Evolutionary conservation across 2,113 vertebrate species (phyloP).

Genomic region (Hemicordylus capensis): DNA sequence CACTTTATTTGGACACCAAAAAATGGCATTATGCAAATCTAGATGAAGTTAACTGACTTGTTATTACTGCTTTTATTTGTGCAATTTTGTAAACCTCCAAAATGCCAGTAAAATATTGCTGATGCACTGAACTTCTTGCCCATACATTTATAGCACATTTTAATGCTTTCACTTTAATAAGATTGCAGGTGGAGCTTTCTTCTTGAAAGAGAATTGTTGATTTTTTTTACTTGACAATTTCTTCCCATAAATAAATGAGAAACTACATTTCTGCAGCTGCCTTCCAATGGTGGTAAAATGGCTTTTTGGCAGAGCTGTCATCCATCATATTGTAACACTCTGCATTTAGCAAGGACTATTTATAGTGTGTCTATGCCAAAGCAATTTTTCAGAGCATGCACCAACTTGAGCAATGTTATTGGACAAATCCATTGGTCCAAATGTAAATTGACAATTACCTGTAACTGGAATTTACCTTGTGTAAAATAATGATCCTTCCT

Average conservation of each 20-base stretch:
- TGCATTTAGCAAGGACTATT: slow-evolving; percentile 58
- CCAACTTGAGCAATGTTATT: slow-evolving; percentile 57
- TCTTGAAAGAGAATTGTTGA: not conserved
- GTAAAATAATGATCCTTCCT: slow-evolving; percentile 37
- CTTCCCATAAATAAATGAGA: slow-evolving; percentile 36
- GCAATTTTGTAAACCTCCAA: slow-evolving; percentile 47
- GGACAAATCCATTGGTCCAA: slow-evolving; percentile 27
- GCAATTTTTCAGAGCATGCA: slow-evolving; percentile 28
- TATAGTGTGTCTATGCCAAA: slow-evolving; percentile 51
- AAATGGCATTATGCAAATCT: slow-evolving; percentile 36
- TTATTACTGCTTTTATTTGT: slow-evolving; percentile 20
- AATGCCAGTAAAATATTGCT: slow-evolving; percentile 35
- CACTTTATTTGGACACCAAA: slow-evolving; percentile 34
- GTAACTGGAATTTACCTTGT: slow-evolving; percentile 38
- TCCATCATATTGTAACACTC: slow-evolving; percentile 51
- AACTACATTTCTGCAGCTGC: slow-evolving; percentile 45
- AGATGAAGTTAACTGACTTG: slow-evolving; percentile 38
- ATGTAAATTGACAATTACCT: slow-evolving; percentile 43
- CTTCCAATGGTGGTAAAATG: slow-evolving; percentile 49
- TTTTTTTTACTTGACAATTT: slow-evolving; percentile 26
- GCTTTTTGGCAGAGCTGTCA: slow-evolving; percentile 51
- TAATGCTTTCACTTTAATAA: slow-evolving; percentile 42
- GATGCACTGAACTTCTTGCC: slow-evolving; percentile 30
- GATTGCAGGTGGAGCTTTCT: not conserved
- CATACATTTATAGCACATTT: slow-evolving; percentile 44